These are phyloP conservation scores for Drosophila paranaensis DNA, from an alignment of 2,888 invertebrate genomes.

Conservation along the genomic window DNA sequence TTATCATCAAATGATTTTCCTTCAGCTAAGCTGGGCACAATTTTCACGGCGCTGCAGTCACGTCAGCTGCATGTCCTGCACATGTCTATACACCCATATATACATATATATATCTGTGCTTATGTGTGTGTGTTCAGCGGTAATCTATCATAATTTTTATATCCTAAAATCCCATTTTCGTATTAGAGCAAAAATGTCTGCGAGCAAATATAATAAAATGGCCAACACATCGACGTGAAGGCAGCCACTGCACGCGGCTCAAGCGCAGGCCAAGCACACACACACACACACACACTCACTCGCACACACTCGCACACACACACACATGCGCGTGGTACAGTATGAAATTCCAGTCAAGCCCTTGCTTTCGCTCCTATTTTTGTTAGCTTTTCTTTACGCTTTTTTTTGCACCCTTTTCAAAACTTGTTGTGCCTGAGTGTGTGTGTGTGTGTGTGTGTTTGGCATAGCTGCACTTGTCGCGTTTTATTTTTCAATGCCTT, in stretches of 20 bases:
- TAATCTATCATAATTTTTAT: conserved; percentile 84
- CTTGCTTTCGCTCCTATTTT: conserved; percentile 73
- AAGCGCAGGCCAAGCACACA: conserved; percentile 51
- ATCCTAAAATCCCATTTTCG: conserved; percentile 83
- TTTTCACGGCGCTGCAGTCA: conserved; percentile 64
- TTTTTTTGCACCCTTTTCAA: conserved; percentile 53
- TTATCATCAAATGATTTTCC: conserved; percentile 76
- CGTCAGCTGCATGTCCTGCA: conserved; percentile 38
- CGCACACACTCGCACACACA: conserved; percentile 21
- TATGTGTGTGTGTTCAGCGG: conserved; percentile 64
- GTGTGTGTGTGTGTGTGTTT: conserved; percentile 29
- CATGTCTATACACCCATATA: not conserved
- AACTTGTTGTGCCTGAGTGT: conserved; percentile 12
- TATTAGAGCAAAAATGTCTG: conserved; percentile 82
- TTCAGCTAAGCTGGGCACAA: conserved; percentile 60
- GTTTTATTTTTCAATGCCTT: conserved; percentile 76
- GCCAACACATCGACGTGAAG: conserved; percentile 68
- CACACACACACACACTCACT: conserved; percentile 25
- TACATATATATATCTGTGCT: conserved; percentile 10
- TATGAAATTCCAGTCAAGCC: conserved; percentile 78
- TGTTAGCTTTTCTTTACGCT: conserved; percentile 19
- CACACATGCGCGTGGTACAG: conserved; percentile 36
- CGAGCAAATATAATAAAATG: conserved; percentile 81
- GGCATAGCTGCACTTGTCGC: conserved; percentile 60
- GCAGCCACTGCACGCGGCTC: conserved; percentile 33